Evolutionary conservation across 1,140 invertebrate genomes (phyloP).

Genomic region (Kradibia gibbosae): DNA sequence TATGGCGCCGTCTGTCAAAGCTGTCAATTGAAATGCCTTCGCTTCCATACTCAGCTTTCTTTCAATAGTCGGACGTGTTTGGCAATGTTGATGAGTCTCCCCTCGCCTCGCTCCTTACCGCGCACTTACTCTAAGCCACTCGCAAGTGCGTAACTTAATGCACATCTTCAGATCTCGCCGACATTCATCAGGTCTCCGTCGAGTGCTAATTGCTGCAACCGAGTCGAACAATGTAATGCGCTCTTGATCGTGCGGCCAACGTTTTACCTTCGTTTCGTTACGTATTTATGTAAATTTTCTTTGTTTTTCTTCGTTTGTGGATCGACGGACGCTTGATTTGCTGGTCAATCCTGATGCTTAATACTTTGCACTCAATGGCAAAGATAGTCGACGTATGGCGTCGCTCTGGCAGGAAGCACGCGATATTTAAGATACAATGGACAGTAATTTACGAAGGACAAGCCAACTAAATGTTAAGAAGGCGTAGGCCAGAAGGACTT

Average conservation of each 20-base stretch:
- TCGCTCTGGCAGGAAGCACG: background rate
- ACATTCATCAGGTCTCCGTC: background rate
- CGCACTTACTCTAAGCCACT: background rate
- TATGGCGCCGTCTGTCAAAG: background rate
- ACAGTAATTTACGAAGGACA: constrained; percentile 48
- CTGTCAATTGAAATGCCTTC: background rate
- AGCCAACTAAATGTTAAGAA: constrained; percentile 64
- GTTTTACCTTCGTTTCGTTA: background rate
- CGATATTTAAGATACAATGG: constrained; percentile 31
- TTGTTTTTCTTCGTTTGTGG: too few relatives aligned
- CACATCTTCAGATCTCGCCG: background rate
- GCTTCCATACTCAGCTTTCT: background rate
- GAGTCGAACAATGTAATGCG: background rate
- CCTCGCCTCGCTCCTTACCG: too few relatives aligned
- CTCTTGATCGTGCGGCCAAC: background rate
- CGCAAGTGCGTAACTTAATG: background rate
- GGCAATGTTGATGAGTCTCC: background rate
- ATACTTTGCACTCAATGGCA: background rate
- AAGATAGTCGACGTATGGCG: background rate
- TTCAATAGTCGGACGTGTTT: background rate
- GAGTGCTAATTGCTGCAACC: background rate
- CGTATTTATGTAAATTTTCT: too few relatives aligned
- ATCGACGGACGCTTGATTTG: background rate
- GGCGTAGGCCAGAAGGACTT: constrained; percentile 63
- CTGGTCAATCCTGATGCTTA: background rate